Evolutionary conservation across 2,888 invertebrate genomes (phyloP).

Genomic region (Timema cristinae): DNA sequence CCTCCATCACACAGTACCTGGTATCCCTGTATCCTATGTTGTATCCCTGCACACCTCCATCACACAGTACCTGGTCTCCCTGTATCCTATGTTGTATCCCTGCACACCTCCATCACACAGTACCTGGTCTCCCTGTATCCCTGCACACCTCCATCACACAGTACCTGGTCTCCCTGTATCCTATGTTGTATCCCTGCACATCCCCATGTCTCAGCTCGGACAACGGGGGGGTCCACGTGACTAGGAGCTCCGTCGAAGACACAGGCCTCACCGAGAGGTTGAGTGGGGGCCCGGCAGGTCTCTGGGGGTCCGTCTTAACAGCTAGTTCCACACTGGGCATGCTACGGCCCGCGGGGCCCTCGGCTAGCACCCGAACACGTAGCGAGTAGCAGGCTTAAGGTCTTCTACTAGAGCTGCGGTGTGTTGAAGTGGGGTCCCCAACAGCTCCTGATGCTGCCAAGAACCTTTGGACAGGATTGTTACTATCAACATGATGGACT

Average conservation of each 20-base stretch:
- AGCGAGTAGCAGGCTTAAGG: slow-evolving; percentile 65
- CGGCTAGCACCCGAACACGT: slow-evolving; percentile 68
- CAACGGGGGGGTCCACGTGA: slow-evolving; percentile 70
- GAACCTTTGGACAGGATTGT: no score
- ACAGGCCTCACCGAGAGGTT: slow-evolving; percentile 64
- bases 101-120: slow-evolving; percentile 60
- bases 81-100: slow-evolving; percentile 70
- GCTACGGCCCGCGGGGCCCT: slow-evolving; percentile 69
- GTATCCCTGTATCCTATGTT: slow-evolving; percentile 63
- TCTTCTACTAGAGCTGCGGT: slow-evolving; percentile 63
- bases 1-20: slow-evolving; percentile 56
- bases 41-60: slow-evolving; percentile 72
- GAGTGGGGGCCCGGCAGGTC: slow-evolving; percentile 65
- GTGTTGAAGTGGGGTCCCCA: slow-evolving; percentile 55
- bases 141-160: slow-evolving; percentile 57
- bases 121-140: slow-evolving; percentile 58
- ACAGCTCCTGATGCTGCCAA: slow-evolving; percentile 64
- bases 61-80: slow-evolving; percentile 46
- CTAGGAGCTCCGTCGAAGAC: slow-evolving; percentile 67
- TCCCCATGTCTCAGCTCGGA: slow-evolving; percentile 68
- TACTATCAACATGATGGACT: no score
- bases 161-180: slow-evolving; percentile 53
- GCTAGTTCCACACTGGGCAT: slow-evolving; percentile 59
- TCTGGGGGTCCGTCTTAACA: slow-evolving; percentile 64
- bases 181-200: slow-evolving; percentile 72